Evolutionary conservation across 1,140 invertebrate species (phyloP), one percentile per base, ranked within the genome.

Genomic region (Leptoteleia sp.): DNA sequence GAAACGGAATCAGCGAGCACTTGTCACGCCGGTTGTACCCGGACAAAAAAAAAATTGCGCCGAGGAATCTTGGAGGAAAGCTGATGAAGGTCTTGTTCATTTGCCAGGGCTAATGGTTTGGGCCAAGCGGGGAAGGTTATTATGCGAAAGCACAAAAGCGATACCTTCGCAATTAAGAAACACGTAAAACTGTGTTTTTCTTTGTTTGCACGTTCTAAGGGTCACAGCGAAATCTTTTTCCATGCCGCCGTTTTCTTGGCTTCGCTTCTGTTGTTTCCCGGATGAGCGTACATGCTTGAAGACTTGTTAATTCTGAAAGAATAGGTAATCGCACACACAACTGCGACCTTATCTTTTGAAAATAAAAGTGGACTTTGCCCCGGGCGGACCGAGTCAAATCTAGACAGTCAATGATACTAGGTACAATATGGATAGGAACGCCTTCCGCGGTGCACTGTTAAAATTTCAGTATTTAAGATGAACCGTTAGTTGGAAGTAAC

Each of bases 81-180:
- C 68, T 76, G 71, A 79, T 71, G 70, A 72, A 61, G 42, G 61
- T 38, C 65, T 79, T 62, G 81, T 81, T 86, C 80, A 85, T 85
- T 85, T 82, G 72, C 78, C 70, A 52, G 52, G 76, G 72, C 79
- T 83, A 86, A 85, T 85, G 80, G 81, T 81, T 83, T 52, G 82
- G 81, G 29, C 55, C 35, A 43, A 79, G 65, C 76, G 76, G 71
- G 52, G 43, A n/a, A 80, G 79, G 76, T 86, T 87, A 87, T 87
- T 87, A 85, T 84, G 80, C 82, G 55, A 12, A 81, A 83, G 81
- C 76, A 87, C 86, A 88, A 88, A 87, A 85, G 82, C 82, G 80
- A 84, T 84, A 84, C 79, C 78, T 81, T 81, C 50, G 81, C 82
- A 84, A 84, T 84, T 83, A 84, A 83, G 79, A 78, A 81, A 71